phyloP scores from a whole-genome alignment of 1,140 invertebrate genomes.

The Lepidostoma basale region DNA sequence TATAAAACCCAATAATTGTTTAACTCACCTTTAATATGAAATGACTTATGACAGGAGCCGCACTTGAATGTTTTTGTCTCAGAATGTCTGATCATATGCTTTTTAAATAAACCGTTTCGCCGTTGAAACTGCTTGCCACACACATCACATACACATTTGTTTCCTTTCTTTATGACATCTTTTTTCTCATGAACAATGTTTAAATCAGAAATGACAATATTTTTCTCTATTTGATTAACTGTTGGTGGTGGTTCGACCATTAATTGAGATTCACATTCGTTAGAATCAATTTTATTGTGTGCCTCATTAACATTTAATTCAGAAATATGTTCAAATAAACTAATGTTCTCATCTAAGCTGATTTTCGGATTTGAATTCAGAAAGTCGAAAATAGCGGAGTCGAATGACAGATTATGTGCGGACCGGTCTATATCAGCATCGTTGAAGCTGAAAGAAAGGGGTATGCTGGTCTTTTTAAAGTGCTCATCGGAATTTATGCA shows the following conservation, averaged over 20 bases:
- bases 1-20: background rate
- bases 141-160: background rate
- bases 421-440: background rate
- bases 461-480: background rate
- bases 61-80: conserved; percentile 8
- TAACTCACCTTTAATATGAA: conserved; percentile 22
- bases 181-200: background rate
- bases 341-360: background rate
- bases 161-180: too few species aligned
- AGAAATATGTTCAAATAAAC: background rate
- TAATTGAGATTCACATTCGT: background rate
- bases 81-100: conserved; percentile 12
- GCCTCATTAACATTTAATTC: background rate
- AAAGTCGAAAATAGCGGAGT: background rate
- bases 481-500: conserved; percentile 22
- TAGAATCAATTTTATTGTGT: background rate
- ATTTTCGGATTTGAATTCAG: background rate
- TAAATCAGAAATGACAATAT: background rate
- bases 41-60: background rate
- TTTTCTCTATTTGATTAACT: too few species aligned
- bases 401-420: background rate
- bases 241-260: too few species aligned
- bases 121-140: conserved; percentile 4
- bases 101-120: background rate
- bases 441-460: background rate